Conservation (phyloP, 2,113 vertebrate species). For the Pandion haliaetus region DNA sequence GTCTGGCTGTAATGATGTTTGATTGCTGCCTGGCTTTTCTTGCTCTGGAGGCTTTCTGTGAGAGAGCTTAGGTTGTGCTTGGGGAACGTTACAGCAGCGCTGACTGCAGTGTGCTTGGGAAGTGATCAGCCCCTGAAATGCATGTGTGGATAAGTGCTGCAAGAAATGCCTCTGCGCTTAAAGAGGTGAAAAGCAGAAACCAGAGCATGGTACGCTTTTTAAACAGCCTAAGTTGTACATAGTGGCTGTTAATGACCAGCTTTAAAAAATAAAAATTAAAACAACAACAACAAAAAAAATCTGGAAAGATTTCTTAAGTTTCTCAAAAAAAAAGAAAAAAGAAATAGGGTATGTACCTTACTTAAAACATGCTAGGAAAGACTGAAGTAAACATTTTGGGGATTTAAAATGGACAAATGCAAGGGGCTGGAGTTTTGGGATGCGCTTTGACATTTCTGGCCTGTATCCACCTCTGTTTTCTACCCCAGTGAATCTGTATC, state of each 20-base stretch:
- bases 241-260: neutral
- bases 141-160: neutral
- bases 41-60: neutral
- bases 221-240: rapidly evolving
- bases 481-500: neutral
- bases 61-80: neutral
- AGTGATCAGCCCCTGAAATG: neutral
- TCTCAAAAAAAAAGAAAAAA: neutral
- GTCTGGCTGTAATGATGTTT: neutral
- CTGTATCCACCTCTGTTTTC: neutral
- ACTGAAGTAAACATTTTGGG: neutral
- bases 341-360: neutral
- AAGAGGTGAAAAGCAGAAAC: neutral
- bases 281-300: neutral
- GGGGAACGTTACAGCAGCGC: rapidly evolving
- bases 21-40: neutral
- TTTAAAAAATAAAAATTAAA: neutral
- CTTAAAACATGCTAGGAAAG: neutral
- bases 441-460: neutral
- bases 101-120: neutral
- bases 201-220: neutral
- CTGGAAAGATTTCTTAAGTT: neutral
- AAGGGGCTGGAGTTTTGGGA: neutral
- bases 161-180: neutral
- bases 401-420: neutral